Base-by-base conservation (phyloP, 2,113 vertebrate genomes). In the Megaleporinus macrocephalus region DNA sequence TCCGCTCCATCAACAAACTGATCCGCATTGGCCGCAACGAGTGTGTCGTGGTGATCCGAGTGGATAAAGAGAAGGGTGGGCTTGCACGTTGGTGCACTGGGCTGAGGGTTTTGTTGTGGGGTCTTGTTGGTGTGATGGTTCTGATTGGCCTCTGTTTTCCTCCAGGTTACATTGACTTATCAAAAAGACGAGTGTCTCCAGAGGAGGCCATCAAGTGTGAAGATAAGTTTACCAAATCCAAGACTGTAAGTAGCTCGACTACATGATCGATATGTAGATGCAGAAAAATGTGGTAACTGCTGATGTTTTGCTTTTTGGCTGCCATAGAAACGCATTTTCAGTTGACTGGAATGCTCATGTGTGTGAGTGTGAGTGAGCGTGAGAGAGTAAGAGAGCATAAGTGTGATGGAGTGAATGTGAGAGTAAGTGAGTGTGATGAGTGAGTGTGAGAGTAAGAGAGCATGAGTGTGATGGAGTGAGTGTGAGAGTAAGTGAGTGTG, bases 211-310 rank as follows among this genome's bases (percentile, higher is more conserved):
- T 99, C 88, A 99, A 99, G 93, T 99, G 98, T 91, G 98, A 99
- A 93, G 98, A 99, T 87, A 99, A 99, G 91, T 99, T 98, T 89
- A 99, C 98, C 89, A 99, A 99, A 92, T 98, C 97, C 16, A 99
- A 99, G 95, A 99, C 98, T 85, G 98, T 98, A 93, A 96, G 97
- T 92, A 4, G 33, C 1, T 4, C 14, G 13, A 10, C 1, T 24
- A 26, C 20, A 1, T 10, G 57, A 24, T 3, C 1, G 22, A 59
- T n/a, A 10, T 10, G 1, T 59, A 24, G 22, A 59, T n/a, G n/a
- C n/a, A n/a, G n/a, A n/a, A n/a, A n/a, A n/a, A n/a, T n/a, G n/a
- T n/a, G n/a, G n/a, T n/a, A n/a, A n/a, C n/a, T n/a, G n/a, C n/a
- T n/a, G n/a, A n/a, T n/a, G n/a, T n/a, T n/a, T n/a, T n/a, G n/a